Base-by-base conservation (phyloP, 2,888 invertebrate genomes). In the Tipula unca region DNA sequence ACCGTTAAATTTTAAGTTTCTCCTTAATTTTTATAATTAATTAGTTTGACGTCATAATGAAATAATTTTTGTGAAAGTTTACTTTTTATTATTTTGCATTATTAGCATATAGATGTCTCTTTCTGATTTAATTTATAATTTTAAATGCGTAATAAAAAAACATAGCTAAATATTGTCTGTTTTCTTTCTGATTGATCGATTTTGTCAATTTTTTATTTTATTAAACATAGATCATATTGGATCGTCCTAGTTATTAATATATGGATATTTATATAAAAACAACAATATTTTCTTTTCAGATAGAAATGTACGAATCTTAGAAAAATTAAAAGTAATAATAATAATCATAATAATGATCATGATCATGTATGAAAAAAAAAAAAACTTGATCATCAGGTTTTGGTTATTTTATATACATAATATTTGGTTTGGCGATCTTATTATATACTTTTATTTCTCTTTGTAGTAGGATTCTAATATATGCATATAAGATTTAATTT, bases 1-100 rank as follows among this genome's bases (percentile, higher is more conserved):
- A 69, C 25, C 8, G 69, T 69, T 69, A 69, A 10, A n/a, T 69
- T 69, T 25, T 8, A 20, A 69, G 25, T 69, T 69, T 69, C 69
- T 69, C 69, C 69, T 25, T 69, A 69, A 69, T 25, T 25, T 69
- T 25, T 69, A 25, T 69, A 69, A 69, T 69, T 69, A 69, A 83
- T 32, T 35, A 83, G 17, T 20, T 25, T 84, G 84, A 84, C 84
- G 84, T 84, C 84, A 84, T 84, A 20, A 20, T 20, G 36, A 84
- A 36, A 39, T 36, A 84, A 84, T 39, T 35, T 84, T 84, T 36
- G 84, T 84, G 84, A 84, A 84, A 84, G 84, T 84, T 84, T 36
- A 36, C 20, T 84, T 20, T 84, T 32, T 84, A 29, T 29, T 83
- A 32, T 29, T 69, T 69, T 69, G 69, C 69, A 69, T 69, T 69